Evolutionary conservation across 2,797 vertebrate species (phyloP).

Genomic region (Aselliscus stoliczkanus): DNA sequence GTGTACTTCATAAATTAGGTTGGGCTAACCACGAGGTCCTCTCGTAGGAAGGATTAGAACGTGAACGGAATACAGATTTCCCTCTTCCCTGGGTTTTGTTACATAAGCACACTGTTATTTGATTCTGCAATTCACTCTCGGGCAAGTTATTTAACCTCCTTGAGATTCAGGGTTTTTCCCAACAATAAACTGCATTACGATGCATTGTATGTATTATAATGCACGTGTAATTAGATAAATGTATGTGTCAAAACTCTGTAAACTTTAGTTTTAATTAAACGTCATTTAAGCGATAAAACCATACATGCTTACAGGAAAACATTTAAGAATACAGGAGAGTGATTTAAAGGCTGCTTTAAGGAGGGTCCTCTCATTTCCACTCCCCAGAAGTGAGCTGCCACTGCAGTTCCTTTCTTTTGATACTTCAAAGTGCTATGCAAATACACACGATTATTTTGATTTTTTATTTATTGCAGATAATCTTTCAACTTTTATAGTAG

Average conservation of each 20-base stretch:
- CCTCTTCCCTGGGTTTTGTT: neutral
- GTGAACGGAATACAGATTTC: neutral
- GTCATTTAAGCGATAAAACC: neutral
- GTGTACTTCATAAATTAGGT: neutral
- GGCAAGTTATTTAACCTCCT: conserved; percentile 12
- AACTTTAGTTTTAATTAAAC: neutral
- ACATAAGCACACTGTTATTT: neutral
- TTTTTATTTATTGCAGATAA: neutral
- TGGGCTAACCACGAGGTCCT: neutral
- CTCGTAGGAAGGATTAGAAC: neutral
- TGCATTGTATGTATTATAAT: neutral
- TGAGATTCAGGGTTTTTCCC: neutral
- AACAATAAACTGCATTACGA: neutral
- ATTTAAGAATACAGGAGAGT: neutral
- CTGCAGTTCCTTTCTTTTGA: neutral
- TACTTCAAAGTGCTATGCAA: neutral
- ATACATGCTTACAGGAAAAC: neutral
- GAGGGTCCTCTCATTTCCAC: no score
- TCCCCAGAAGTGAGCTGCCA: neutral
- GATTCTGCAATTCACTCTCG: neutral
- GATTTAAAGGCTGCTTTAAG: neutral
- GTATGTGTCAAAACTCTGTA: neutral
- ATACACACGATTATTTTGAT: neutral
- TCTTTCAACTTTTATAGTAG: neutral
- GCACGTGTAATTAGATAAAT: neutral